Evolutionary conservation across 1,140 invertebrate genomes (phyloP), one percentile per base, ranked within the genome.

Genomic region (Drosophila biarmipes): DNA sequence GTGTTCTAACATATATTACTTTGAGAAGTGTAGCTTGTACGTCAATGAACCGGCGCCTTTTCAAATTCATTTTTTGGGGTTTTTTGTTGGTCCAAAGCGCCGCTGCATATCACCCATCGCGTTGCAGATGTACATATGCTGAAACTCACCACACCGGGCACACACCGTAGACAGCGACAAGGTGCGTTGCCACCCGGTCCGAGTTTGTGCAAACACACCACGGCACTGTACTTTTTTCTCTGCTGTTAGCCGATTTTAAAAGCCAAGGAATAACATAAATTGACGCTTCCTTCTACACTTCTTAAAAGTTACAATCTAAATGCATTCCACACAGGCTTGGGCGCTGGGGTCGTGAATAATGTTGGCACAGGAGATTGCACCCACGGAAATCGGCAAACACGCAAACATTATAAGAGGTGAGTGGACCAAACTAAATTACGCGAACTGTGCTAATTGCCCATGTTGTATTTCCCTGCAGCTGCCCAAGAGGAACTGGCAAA

Each of bases 401-500:
- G 94, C 95, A 40, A 93, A 93, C 71, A 93, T 94, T 48, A 93
- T 96, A 54, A 95, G 95, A 94, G 94, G 95, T 95, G 93, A 82
- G 73, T 73, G 49, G 14, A 34, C 21, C 1, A 31, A 37, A 72
- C 53, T n/a, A 59, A 31, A 31, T 10, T 7, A 7, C 5, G 51
- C 35, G 34, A 62, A 46, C 21, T n/a, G 19, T 34, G 11, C 14
- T 56, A 43, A 43, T 57, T 29, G 24, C 29, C 21, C 43, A 14
- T 12, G 37, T 29, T 14, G 6, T 19, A 49, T 57, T 17, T 42
- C 4, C 1, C 4, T 34, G 17, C 17, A 92, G 96, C 94, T 77
- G 95, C 96, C 11, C 95, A 96, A 93, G 94, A 96, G 74, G 94
- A 96, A 87, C 94, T 96, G 92, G 94, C 94, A 55, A 94, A 94